Base-by-base conservation (phyloP, 2,113 vertebrate genomes). In the Myiozetetes cayanensis region DNA sequence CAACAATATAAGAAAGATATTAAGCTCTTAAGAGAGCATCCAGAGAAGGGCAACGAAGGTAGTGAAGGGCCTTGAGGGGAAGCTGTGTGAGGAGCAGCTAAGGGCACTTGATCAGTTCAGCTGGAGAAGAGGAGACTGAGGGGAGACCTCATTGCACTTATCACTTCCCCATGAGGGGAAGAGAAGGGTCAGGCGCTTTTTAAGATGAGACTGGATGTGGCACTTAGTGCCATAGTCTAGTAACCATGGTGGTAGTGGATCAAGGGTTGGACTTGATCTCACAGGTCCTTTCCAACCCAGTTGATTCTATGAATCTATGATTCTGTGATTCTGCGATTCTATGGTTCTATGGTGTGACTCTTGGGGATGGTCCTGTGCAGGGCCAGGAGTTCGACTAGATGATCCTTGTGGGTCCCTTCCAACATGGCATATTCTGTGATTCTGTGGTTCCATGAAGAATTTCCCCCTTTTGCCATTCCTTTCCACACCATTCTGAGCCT, bases 391-490 rank as follows among this genome's bases (percentile, higher is more conserved):
- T 33, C 8, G 31, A 58, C 21, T n/a, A 1, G 5, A 15, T 35
- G 56, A 35, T 35, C 21, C 22, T 15, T 58, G 22, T 58, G 23
- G 31, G 55, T 35, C 33, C 14, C 33, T 35, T 35, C n/a, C 21
- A 35, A 24, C 9, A 23, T 3, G 3, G 21, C n/a, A 24, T 35
- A 24, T 14, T 59, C 33, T n/a, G 33, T 58, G 21, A 14, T 58
- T 58, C 33, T 35, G 33, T 59, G n/a, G 23, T 59, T 59, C 22
- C n/a, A n/a, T 59, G 56, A 59, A 35, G 4, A 74, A 71, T 53
- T 53, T 13, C 2, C 2, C 2, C 11, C 37, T 50, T 55, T 5
- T 10, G 4, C 5, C 49, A 4, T 46, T 65, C 27, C 6, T 56
- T 47, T 47, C 14, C 21, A 33, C 4, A 8, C 14, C 20, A 14